These are phyloP conservation scores for Corythoichthys haematopterus DNA, from an alignment of 2,113 vertebrate species.

Conservation along the genomic window DNA sequence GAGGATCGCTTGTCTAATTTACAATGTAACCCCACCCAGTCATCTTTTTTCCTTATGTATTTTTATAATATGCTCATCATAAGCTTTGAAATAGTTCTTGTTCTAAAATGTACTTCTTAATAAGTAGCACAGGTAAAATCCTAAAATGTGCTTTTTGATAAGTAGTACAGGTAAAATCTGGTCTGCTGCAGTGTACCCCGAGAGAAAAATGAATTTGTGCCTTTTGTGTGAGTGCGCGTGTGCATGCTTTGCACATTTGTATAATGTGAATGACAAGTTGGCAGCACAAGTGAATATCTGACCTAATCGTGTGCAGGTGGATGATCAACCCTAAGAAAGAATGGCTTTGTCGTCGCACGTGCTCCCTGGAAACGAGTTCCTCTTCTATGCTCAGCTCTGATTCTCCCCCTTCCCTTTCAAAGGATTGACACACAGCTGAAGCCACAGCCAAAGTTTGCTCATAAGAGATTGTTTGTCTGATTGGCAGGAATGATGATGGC, in stretches of 20 bases:
- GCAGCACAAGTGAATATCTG: conserved; percentile 67
- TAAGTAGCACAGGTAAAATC: conserved; percentile 10
- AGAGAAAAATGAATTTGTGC: not conserved
- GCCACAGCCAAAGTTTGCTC: conserved; percentile 59
- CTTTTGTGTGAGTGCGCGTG: conserved; percentile 13
- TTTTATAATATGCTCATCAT: not conserved
- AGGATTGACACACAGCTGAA: conserved; percentile 55
- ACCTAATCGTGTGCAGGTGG: conserved; percentile 72
- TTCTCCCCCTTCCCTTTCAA: conserved; percentile 25
- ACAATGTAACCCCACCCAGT: too few species aligned
- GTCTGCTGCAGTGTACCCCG: not conserved
- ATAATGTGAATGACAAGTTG: conserved; percentile 66
- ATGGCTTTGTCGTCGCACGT: conserved; percentile 72
- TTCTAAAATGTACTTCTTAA: not conserved
- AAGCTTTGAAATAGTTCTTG: not conserved
- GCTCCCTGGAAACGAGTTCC: conserved; percentile 66
- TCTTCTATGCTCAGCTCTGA: conserved; percentile 49
- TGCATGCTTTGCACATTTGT: conserved; percentile 48
- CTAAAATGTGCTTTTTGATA: not conserved
- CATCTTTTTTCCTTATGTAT: not conserved
- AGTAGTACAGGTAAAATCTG: conserved; percentile 13
- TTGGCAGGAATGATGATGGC: conserved; percentile 67
- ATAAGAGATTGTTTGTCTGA: conserved; percentile 74
- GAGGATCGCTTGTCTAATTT: too few species aligned
- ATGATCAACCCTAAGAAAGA: conserved; percentile 49